phyloP scores from a whole-genome alignment of 2,113 vertebrate species.

The Elephantulus edwardii region DNA sequence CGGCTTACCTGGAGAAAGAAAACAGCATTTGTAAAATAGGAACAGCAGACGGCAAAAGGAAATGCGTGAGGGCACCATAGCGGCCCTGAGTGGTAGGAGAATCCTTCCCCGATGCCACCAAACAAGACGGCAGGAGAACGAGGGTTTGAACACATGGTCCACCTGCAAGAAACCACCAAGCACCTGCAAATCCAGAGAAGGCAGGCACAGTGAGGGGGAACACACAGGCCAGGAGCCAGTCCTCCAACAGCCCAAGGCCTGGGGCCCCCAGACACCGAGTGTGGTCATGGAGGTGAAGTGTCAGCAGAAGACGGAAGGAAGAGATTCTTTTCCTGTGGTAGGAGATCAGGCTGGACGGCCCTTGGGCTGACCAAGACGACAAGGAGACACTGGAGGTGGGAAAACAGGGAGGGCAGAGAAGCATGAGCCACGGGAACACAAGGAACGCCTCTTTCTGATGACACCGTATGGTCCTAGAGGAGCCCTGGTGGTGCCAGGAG shows the following conservation, averaged over 20 bases:
- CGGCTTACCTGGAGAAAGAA: constrained; percentile 84
- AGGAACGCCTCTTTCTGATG: background rate
- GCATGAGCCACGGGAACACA: too few species aligned
- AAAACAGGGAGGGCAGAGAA: accelerated
- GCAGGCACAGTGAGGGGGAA: background rate
- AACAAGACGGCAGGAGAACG: accelerated
- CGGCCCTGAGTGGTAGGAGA: accelerated
- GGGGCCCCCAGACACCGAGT: accelerated
- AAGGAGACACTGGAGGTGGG: too few species aligned
- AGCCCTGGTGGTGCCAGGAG: background rate
- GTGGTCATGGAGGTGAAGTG: accelerated
- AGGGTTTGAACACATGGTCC: background rate
- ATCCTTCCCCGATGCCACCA: accelerated
- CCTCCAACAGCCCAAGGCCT: background rate
- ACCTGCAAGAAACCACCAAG: background rate
- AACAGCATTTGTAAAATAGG: accelerated
- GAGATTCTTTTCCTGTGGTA: accelerated
- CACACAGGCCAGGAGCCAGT: background rate
- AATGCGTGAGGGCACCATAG: background rate
- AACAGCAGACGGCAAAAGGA: background rate
- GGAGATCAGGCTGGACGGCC: background rate
- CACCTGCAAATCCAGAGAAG: too few species aligned
- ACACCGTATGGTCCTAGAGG: background rate
- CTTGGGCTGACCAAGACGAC: background rate
- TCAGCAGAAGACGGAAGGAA: background rate